These are phyloP conservation scores for Eonycteris spelaea DNA, from an alignment of 2,113 vertebrate species.

Conservation along the genomic window DNA sequence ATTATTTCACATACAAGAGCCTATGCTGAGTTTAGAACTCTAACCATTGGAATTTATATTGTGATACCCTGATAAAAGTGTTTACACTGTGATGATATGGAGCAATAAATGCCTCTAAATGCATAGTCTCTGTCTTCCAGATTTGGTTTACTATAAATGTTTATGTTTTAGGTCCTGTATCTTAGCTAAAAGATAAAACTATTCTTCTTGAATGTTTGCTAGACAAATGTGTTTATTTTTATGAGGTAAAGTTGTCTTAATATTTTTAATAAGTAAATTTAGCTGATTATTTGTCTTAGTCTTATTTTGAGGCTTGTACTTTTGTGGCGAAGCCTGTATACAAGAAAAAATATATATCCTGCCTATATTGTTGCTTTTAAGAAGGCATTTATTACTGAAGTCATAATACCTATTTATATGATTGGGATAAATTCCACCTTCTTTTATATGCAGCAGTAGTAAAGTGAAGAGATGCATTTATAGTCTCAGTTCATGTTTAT, in stretches of 20 bases:
- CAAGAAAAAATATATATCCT: not conserved
- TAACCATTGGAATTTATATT: constrained; percentile 65
- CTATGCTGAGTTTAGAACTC: constrained; percentile 1
- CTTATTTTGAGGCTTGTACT: constrained; percentile 66
- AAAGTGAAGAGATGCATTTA: constrained; percentile 45
- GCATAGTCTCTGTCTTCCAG: constrained; percentile 27
- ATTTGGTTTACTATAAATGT: constrained; percentile 69
- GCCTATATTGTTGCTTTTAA: constrained; percentile 46
- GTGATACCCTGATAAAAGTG: constrained; percentile 61
- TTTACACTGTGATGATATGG: constrained; percentile 49
- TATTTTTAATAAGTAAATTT: constrained; percentile 59
- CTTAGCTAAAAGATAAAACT: constrained; percentile 72
- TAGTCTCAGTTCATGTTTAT: constrained; percentile 20
- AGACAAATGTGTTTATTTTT: constrained; percentile 73
- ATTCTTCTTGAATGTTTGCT: constrained; percentile 64
- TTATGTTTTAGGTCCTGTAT: constrained; percentile 59
- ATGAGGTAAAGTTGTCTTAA: constrained; percentile 60
- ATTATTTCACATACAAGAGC: constrained; percentile 40
- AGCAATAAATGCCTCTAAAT: constrained; percentile 59
- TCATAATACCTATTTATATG: not conserved
- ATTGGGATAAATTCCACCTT: constrained; percentile 35
- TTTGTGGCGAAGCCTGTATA: constrained; percentile 50
- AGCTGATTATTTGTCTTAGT: constrained; percentile 53
- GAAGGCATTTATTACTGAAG: constrained; percentile 48
- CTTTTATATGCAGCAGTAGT: constrained; percentile 23